Conservation (phyloP, 1,140 invertebrate genomes). For the Eriocheir sinensis region DNA sequence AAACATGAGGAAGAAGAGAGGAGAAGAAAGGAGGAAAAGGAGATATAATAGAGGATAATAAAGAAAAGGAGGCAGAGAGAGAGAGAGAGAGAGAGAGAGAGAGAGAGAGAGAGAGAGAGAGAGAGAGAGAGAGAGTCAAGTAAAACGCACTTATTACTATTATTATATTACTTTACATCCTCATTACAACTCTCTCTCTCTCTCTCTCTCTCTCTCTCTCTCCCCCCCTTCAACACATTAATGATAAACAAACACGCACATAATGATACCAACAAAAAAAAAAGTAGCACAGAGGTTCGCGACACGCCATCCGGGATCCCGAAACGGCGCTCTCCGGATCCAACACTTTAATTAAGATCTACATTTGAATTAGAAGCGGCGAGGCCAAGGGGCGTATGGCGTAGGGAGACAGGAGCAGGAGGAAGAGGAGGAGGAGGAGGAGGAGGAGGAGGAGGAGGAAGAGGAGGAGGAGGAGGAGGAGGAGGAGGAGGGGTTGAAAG, state of each 20-base stretch:
- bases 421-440: constrained; percentile 10
- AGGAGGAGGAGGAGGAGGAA: constrained; percentile 19
- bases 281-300: not conserved
- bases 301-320: not conserved
- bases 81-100: too few relatives aligned
- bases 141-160: too few relatives aligned
- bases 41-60: too few relatives aligned
- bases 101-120: too few relatives aligned
- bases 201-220: not conserved
- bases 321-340: not conserved
- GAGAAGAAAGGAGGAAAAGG: too few relatives aligned
- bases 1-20: too few relatives aligned
- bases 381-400: too few relatives aligned
- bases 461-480: constrained; percentile 10
- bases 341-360: constrained; percentile 51
- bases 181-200: constrained; percentile 35
- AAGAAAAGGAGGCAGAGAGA: too few relatives aligned
- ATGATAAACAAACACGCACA: too few relatives aligned
- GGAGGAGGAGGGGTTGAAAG: not conserved
- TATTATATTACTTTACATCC: not conserved
- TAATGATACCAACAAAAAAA: not conserved
- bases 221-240: not conserved
- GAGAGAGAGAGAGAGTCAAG: too few relatives aligned
- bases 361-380: constrained; percentile 37
- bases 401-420: not conserved